Conservation (phyloP, 2,888 invertebrate species). For the Portevinia maculata region DNA sequence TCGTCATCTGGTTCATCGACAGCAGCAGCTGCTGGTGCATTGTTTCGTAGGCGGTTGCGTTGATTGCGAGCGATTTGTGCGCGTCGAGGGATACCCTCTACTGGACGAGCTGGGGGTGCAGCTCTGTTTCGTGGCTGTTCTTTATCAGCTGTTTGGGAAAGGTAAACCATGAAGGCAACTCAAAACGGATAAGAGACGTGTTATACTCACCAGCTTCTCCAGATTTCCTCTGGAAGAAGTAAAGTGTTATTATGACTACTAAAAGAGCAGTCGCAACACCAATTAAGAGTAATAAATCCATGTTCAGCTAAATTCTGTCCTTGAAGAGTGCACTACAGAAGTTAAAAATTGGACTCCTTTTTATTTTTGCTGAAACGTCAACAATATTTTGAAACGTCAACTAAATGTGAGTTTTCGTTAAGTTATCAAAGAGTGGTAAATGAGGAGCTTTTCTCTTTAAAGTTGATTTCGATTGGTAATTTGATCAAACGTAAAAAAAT, state of each 20-base stretch:
- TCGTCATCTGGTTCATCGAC: conserved; percentile 83
- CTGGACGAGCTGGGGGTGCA: conserved; percentile 79
- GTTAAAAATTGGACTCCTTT: not conserved
- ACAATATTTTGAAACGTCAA: conserved; percentile 78
- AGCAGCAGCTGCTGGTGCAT: conserved; percentile 82
- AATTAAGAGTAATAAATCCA: conserved; percentile 83
- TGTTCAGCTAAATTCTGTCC: conserved; percentile 71
- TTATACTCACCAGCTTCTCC: conserved; percentile 72
- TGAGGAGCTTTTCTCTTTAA: too few species aligned
- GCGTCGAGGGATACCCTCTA: conserved; percentile 86
- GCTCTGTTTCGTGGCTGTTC: conserved; percentile 74
- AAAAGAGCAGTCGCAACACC: conserved; percentile 82
- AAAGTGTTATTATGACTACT: conserved; percentile 81
- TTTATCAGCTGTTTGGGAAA: conserved; percentile 44
- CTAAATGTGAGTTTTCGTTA: conserved; percentile 57
- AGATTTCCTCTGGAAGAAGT: conserved; percentile 79
- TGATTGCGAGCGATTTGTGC: conserved; percentile 90
- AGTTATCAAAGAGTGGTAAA: conserved; percentile 23
- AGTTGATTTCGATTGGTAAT: too few species aligned
- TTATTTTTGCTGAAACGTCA: conserved; percentile 49
- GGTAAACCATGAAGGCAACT: conserved; percentile 10
- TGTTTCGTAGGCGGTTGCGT: conserved; percentile 82
- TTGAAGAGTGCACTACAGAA: not conserved
- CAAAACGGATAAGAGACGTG: not conserved
- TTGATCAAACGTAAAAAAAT: not conserved